These are phyloP conservation scores for Molothrus aeneus DNA, from an alignment of 2,797 vertebrate species.

Conservation along the genomic window DNA sequence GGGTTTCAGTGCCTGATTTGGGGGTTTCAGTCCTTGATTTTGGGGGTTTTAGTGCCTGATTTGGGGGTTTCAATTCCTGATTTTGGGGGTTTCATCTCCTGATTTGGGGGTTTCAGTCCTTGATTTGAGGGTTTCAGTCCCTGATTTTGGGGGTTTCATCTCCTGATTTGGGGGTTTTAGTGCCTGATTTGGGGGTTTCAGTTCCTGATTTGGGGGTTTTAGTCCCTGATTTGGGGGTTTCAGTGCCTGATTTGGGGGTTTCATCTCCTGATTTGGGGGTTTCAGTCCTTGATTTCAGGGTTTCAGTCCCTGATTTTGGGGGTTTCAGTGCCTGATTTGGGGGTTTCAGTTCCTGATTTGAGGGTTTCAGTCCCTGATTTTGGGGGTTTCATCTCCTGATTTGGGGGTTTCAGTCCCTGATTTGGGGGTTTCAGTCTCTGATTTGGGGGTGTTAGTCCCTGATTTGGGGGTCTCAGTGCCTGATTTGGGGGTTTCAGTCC, in stretches of 20 bases:
- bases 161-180: not conserved
- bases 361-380: not conserved
- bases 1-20: not conserved
- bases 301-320: not conserved
- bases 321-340: too few species aligned
- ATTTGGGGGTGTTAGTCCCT: not conserved
- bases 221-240: not conserved
- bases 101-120: accelerated
- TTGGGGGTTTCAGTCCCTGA: not conserved
- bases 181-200: too few species aligned
- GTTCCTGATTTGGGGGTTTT: too few species aligned
- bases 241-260: not conserved
- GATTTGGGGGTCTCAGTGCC: too few species aligned
- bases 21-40: not conserved
- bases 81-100: not conserved
- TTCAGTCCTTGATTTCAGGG: not conserved
- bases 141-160: accelerated
- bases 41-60: too few species aligned
- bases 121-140: not conserved
- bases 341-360: too few species aligned
- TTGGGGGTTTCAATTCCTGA: not conserved
- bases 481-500: too few species aligned
- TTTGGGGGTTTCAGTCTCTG: not conserved
- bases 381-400: not conserved
- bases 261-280: accelerated